Evolutionary conservation across 53 echinoderm and acorn worm species (phyloP).

Genomic region (Henricia sp.): DNA sequence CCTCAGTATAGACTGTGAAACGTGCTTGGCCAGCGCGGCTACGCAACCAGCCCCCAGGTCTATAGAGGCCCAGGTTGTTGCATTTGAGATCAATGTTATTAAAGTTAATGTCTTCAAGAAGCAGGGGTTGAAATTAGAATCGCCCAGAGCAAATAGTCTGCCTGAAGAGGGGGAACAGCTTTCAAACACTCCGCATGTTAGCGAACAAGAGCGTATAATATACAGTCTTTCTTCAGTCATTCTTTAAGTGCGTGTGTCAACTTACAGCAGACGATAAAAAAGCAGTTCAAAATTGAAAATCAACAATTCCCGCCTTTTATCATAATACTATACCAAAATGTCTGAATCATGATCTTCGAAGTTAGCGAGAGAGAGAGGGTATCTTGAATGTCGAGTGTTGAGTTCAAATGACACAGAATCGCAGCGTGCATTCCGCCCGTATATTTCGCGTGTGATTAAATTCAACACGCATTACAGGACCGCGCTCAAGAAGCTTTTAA

Average conservation of each 20-base stretch:
- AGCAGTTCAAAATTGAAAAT: neutral
- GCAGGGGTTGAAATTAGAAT: constrained; percentile 14
- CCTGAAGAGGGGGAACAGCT: neutral
- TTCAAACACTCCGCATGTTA: no score
- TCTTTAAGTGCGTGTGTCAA: neutral
- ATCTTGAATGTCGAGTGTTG: constrained; percentile 10
- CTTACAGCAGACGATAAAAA: neutral
- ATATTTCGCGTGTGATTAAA: constrained; percentile 13
- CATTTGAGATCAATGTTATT: constrained; percentile 63
- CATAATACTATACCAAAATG: neutral
- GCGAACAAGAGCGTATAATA: neutral
- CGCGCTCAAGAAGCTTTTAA: constrained; percentile 2
- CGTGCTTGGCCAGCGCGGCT: constrained; percentile 11
- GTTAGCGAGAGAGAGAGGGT: neutral
- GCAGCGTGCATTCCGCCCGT: no score
- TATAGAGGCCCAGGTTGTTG: constrained; percentile 44
- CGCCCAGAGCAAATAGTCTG: constrained; percentile 4
- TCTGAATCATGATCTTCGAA: neutral
- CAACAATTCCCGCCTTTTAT: no score
- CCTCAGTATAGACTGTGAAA: neutral
- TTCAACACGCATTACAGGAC: neutral
- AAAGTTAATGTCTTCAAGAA: constrained; percentile 51
- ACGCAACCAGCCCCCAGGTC: neutral
- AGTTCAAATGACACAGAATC: constrained; percentile 29
- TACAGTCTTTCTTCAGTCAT: no score